Evolutionary conservation across 2,113 vertebrate species (phyloP), one percentile per base, ranked within the genome.

Genomic region (Notarius quadriscutis): DNA sequence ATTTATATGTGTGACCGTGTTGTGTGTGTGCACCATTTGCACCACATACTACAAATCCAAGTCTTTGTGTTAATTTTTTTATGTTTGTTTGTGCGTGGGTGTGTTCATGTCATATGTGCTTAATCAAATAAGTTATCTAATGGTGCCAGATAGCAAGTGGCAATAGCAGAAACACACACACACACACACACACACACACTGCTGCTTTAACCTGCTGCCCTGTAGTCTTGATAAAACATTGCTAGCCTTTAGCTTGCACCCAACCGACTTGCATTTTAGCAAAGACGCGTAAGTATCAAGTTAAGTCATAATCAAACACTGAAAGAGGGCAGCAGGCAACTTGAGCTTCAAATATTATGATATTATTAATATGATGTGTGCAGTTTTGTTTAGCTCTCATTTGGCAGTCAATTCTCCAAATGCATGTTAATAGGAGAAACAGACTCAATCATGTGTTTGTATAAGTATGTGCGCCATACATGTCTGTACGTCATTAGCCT

Each of bases 401-500:
- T 83, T 78, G 87, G 89, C 89, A 89, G 91, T 91, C 91, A 93
- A 86, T 87, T 88, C 89, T 92, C 90, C 86, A 90, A 92, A 89
- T 91, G 94, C 93, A 94, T 92, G 92, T 85, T 89, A 87, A 87
- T 81, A 50, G 86, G 87, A 85, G 80, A 84, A 62, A 84, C n/a
- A 25, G 83, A 80, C 83, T 87, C 85, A 85, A 86, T 90, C 84
- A 72, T 83, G 72, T 87, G 86, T 85, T 55, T 87, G 62, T 27
- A 78, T 87, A 77, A 50, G 80, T 86, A 89, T 80, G 91, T 87
- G 83, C 71, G 57, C 88, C 77, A 71, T 84, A 84, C 92, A 92
- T 90, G 83, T 89, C 89, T 93, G 90, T 92, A 89, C 88, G 90
- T 91, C 94, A 91, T 94, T 92, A 92, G 93, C 93, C 94, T 95